Percentiles rank a stretch among this genome's conserved stretches.
phyloP scores from a whole-genome alignment of 2,797 vertebrate species.

The Amblyraja radiata region DNA sequence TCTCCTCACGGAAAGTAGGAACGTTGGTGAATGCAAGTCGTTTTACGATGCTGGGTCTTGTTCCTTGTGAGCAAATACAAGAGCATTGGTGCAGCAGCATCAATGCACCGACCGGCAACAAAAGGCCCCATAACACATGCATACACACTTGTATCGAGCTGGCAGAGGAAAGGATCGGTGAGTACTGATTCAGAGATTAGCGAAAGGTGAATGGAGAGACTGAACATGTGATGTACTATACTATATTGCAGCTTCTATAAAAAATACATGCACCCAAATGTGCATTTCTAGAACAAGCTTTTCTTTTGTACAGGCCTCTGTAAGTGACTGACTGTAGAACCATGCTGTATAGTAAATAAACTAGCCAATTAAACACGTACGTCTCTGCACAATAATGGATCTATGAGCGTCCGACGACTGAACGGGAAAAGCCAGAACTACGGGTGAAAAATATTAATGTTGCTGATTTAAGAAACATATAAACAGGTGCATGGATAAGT shows the following conservation, averaged over 20 bases:
- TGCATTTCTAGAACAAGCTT: conserved; percentile 31
- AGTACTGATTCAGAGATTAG: neutral
- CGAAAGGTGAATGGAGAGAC: neutral
- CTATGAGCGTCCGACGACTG: neutral
- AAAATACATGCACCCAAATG: neutral
- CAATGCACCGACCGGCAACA: neutral
- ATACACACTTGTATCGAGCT: neutral
- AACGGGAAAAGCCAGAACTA: neutral
- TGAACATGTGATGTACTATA: conserved; percentile 18
- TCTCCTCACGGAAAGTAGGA: neutral
- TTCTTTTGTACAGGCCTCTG: conserved; percentile 33
- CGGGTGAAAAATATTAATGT: neutral
- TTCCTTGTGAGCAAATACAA: neutral
- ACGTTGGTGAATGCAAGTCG: neutral
- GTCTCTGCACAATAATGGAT: neutral
- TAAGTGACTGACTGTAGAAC: conserved; percentile 31
- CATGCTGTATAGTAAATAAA: conserved; percentile 18
- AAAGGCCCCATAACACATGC: neutral
- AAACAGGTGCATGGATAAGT: no score
- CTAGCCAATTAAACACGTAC: conserved; percentile 3
- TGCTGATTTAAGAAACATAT: neutral
- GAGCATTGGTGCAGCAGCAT: neutral
- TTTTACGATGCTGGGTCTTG: no score
- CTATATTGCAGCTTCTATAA: conserved; percentile 29
- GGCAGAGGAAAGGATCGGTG: neutral